Base-by-base conservation (phyloP, 2,113 vertebrate genomes). In the Ancistrus triradiatus region DNA sequence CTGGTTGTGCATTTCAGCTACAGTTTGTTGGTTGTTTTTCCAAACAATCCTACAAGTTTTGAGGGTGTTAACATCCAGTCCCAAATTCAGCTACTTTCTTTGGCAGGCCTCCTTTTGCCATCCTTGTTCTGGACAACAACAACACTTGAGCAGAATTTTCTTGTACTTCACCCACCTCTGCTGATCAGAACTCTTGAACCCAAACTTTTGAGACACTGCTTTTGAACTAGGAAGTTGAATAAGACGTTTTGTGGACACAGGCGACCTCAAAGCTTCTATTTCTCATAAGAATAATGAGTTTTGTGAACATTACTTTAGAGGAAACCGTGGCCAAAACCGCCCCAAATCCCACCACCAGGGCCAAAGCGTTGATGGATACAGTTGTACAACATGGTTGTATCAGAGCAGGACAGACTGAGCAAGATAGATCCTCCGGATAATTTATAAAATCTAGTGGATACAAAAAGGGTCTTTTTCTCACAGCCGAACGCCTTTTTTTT, bases 381-480 rank as follows among this genome's bases (percentile, higher is more conserved):
- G 42, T 59, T 68, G 66, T 64, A 68, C 27, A 59, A 59, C 64
- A 68, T 28, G 15, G 28, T 53, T 38, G 35, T 51, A 53, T 46
- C 58, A 61, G 51, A 50, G 33, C 13, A 27, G 56, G 31, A 69
- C 25, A 40, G 49, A 59, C 49, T 40, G 14, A 40, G 37, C 9
- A 27, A 51, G 59, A 58, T 24, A 46, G 49, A 68, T 68, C 48
- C 46, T 64, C 65, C 9, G 19, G 47, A 47, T 68, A 14, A 68
- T 73, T 71, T 61, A 59, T 59, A 59, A 64, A 59, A 63, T 51
- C 17, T 33, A 51, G 18, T 18, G 22, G 50, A 68, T 64, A 55
- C 43, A 60, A 38, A 59, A 25, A 60, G 51, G 22, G 31, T 70
- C 42, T 59, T 51, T 66, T 73, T 68, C 67, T 70, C 66, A 70